Evolutionary conservation across 2,113 vertebrate genomes (phyloP).

Genomic region (Hyla sarda): DNA sequence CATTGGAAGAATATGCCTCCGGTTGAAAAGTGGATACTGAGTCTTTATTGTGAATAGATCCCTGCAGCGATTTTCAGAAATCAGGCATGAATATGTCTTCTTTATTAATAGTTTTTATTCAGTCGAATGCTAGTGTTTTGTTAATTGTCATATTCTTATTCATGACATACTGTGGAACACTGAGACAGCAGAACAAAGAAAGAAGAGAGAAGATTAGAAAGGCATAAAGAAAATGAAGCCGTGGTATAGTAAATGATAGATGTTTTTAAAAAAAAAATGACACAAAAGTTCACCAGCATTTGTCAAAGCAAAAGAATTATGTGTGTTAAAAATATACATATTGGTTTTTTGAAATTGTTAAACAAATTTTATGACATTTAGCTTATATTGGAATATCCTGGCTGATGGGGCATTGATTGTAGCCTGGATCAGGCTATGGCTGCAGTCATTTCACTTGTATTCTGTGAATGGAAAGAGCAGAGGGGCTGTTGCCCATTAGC

Average conservation of each 20-base stretch:
- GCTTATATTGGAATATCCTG: neutral
- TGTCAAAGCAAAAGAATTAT: slow-evolving; percentile 16
- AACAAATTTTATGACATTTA: neutral
- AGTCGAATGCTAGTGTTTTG: slow-evolving; percentile 60
- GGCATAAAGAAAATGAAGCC: slow-evolving; percentile 50
- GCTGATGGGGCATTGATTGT: neutral
- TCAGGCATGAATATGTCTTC: slow-evolving; percentile 62
- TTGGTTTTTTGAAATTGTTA: neutral
- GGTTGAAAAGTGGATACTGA: slow-evolving; percentile 55
- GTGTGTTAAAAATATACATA: slow-evolving; percentile 10
- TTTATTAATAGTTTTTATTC: slow-evolving; percentile 64
- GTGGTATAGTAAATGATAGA: slow-evolving; percentile 31
- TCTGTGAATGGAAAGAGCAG: neutral
- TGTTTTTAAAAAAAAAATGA: slow-evolving; percentile 51
- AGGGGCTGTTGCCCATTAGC: neutral
- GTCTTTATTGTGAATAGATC: slow-evolving; percentile 49
- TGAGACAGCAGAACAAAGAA: slow-evolving; percentile 58
- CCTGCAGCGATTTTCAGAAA: slow-evolving; percentile 61
- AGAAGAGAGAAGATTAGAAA: slow-evolving; percentile 55
- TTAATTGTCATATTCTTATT: slow-evolving; percentile 62
- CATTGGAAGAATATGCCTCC: slow-evolving; percentile 58
- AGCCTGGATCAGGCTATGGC: neutral
- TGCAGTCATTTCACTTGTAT: neutral
- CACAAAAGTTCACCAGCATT: slow-evolving; percentile 29
- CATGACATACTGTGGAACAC: slow-evolving; percentile 60